A percentile compares a stretch with the other conserved stretches of the same genome.
phyloP scores from a whole-genome alignment of 2,888 invertebrate genomes.

The Tupiocoris notatus region DNA sequence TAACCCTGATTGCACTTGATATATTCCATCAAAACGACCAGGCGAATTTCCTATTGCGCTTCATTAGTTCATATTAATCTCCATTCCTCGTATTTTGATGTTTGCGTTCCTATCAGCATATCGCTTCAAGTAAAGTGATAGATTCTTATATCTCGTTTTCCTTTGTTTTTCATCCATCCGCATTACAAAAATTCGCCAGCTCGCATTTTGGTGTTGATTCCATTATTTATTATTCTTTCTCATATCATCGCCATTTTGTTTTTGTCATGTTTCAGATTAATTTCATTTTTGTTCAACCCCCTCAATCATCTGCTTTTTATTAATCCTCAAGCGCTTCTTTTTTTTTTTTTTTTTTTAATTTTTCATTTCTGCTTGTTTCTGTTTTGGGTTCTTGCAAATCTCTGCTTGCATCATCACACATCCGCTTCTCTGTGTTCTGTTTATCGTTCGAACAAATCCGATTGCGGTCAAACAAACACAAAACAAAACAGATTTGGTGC shows the following conservation, averaged over 20 bases:
- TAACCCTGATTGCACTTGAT: no score
- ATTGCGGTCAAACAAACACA: not conserved
- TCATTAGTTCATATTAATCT: no score
- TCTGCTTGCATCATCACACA: not conserved
- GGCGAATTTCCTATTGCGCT: no score
- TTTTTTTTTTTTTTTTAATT: slow-evolving; percentile 24
- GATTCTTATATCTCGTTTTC: no score
- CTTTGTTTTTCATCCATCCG: no score
- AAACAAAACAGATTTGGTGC: slow-evolving; percentile 37
- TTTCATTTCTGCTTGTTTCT: slow-evolving; percentile 23
- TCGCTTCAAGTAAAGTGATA: no score
- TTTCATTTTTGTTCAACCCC: slow-evolving; percentile 23
- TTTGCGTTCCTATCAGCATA: no score
- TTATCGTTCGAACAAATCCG: not conserved
- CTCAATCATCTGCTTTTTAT: not conserved
- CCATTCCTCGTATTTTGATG: no score
- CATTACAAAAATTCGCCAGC: not conserved
- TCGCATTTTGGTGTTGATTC: not conserved
- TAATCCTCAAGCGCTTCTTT: slow-evolving; percentile 22
- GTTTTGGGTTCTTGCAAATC: slow-evolving; percentile 6
- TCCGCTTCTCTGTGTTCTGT: not conserved
- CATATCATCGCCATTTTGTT: not conserved
- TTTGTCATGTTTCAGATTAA: slow-evolving; percentile 33
- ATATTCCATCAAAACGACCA: no score
- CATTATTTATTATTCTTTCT: not conserved